phyloP scores from a whole-genome alignment of 2,888 invertebrate genomes.

The Agrotis clavis region DNA sequence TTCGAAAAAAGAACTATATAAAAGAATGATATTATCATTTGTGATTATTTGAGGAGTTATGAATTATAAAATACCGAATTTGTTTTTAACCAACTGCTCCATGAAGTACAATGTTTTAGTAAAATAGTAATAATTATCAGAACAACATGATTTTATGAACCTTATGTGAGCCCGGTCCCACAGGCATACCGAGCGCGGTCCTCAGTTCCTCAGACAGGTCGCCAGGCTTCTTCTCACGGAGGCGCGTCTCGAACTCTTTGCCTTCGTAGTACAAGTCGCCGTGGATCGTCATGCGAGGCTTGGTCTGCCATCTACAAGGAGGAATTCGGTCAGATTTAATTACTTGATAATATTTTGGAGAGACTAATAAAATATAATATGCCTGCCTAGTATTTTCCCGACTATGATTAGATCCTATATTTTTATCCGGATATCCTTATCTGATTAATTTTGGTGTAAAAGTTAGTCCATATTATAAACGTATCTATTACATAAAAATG shows the following conservation, averaged over 20 bases:
- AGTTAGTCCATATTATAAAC: too few species aligned
- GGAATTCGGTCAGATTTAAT: neutral
- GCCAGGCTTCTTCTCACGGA: slow-evolving; percentile 99
- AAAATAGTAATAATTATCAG: too few species aligned
- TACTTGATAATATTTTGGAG: neutral
- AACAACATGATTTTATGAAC: slow-evolving; percentile 86
- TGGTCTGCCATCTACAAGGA: slow-evolving; percentile 97
- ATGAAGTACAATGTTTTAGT: too few species aligned
- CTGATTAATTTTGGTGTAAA: neutral
- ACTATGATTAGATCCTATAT: too few species aligned
- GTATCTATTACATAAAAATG: too few species aligned
- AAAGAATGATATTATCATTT: too few species aligned
- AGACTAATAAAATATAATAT: neutral
- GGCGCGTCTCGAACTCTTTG: slow-evolving; percentile 99
- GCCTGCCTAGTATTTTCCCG: neutral
- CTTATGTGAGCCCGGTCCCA: slow-evolving; percentile 97
- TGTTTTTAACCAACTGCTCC: too few species aligned
- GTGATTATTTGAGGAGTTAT: too few species aligned
- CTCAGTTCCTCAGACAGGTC: slow-evolving; percentile 98
- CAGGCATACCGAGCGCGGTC: slow-evolving; percentile 99
- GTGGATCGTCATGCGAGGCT: slow-evolving; percentile 99
- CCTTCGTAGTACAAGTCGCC: slow-evolving; percentile 99
- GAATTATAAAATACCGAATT: too few species aligned
- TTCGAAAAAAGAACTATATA: too few species aligned
- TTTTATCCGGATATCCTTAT: too few species aligned